Conservation (phyloP, 2,797 vertebrate species). For the Spinus pinus region DNA sequence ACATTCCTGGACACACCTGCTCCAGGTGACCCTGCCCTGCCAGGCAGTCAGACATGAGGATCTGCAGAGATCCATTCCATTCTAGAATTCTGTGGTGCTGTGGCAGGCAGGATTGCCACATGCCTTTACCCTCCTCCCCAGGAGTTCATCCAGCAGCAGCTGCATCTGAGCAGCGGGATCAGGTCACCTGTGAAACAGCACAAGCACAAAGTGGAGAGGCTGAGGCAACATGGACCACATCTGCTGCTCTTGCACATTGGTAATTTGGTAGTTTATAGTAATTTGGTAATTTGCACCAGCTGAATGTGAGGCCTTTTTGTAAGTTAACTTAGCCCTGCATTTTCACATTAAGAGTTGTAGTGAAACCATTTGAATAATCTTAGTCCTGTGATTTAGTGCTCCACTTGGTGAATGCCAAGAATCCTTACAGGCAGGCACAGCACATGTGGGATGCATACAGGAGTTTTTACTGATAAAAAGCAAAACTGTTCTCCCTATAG, state of each 20-base stretch:
- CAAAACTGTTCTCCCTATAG: not conserved
- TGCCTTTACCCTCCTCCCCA: not conserved
- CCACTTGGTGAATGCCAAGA: not conserved
- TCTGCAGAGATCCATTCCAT: not conserved
- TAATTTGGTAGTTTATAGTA: not conserved
- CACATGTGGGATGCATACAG: not conserved
- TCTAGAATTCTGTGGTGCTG: not conserved
- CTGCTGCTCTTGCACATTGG: not conserved
- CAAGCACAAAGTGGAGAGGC: not conserved
- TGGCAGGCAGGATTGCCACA: not conserved
- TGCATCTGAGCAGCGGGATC: not conserved
- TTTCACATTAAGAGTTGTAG: not conserved
- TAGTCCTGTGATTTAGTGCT: not conserved
- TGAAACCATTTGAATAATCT: not conserved
- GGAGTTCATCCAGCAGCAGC: not conserved
- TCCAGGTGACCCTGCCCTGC: not conserved
- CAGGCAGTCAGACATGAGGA: not conserved
- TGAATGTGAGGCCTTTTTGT: not conserved
- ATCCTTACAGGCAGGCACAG: not conserved
- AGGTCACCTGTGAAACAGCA: not conserved
- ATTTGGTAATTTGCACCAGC: conserved; percentile 34
- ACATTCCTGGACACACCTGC: rapidly evolving
- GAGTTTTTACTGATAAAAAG: not conserved
- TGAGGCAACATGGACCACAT: not conserved
- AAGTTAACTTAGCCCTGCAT: not conserved